phyloP scores from a whole-genome alignment of 1,140 invertebrate genomes.

The Listronotus oregonensis region DNA sequence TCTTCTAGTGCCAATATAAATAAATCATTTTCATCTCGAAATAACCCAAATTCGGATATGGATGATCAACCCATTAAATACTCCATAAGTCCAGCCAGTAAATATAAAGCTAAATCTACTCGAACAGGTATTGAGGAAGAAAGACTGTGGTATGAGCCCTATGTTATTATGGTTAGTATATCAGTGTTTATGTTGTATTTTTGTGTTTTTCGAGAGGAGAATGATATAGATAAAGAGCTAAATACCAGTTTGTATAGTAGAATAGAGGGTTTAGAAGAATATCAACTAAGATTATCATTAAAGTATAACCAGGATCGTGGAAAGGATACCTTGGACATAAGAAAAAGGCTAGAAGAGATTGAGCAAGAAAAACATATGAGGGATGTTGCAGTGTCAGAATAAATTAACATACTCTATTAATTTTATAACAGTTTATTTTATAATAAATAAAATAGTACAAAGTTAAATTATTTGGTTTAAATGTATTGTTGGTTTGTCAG shows the following conservation, averaged over 20 bases:
- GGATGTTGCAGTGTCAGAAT: too few relatives aligned
- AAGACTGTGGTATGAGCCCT: constrained; percentile 69
- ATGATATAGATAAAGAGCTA: constrained; percentile 76
- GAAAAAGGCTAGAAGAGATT: constrained; percentile 43
- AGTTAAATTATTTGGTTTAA: too few relatives aligned
- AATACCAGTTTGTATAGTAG: constrained; percentile 67
- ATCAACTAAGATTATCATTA: constrained; percentile 63
- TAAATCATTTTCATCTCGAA: constrained; percentile 6
- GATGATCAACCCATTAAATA: constrained; percentile 69
- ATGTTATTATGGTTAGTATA: constrained; percentile 66
- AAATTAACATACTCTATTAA: neutral
- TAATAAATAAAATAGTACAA: too few relatives aligned
- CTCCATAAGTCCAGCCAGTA: constrained; percentile 67
- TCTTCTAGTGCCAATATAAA: too few relatives aligned
- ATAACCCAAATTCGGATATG: constrained; percentile 23
- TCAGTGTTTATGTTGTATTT: constrained; percentile 78
- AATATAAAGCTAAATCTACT: constrained; percentile 60
- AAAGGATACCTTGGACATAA: constrained; percentile 40
- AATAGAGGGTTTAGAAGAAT: constrained; percentile 71
- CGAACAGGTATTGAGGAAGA: constrained; percentile 52
- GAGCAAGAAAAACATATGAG: constrained; percentile 28
- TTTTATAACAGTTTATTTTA: neutral
- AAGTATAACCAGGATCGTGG: constrained; percentile 59
- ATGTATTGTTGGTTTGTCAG: too few relatives aligned
- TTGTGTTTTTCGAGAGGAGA: constrained; percentile 80